Evolutionary conservation across 2,797 vertebrate genomes (phyloP).

Genomic region (Acrocephalus scirpaceus): DNA sequence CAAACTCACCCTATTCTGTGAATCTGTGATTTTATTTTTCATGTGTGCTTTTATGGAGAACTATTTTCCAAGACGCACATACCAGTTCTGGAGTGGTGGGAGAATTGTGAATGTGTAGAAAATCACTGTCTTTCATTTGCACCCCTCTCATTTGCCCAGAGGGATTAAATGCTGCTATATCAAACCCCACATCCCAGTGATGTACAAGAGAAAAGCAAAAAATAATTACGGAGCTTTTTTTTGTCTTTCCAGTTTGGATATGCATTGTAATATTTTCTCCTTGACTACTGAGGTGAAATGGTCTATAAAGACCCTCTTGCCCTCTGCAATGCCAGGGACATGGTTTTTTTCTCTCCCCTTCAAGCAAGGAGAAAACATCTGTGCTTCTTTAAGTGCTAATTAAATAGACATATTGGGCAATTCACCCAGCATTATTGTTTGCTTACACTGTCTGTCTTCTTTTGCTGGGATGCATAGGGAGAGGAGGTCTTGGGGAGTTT

Average conservation of each 20-base stretch:
- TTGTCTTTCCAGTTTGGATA: not conserved
- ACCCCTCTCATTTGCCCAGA: not conserved
- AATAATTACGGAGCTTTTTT: not conserved
- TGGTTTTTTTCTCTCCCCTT: not conserved
- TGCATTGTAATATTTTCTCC: not conserved
- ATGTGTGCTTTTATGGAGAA: not conserved
- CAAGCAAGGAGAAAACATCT: conserved; percentile 17
- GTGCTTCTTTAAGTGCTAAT: conserved; percentile 12
- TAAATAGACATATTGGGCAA: conserved; percentile 15
- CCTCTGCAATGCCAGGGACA: not conserved
- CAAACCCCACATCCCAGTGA: not conserved
- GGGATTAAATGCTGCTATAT: not conserved
- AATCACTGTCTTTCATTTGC: not conserved
- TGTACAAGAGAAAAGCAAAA: not conserved
- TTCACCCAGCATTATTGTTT: conserved; percentile 3
- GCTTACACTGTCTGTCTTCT: not conserved
- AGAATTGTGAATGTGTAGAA: not conserved
- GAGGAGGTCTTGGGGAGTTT: not conserved
- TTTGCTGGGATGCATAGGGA: not conserved
- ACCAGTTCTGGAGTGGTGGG: not conserved
- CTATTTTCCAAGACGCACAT: not conserved
- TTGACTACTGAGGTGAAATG: not conserved
- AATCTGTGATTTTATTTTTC: not conserved
- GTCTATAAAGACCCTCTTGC: not conserved
- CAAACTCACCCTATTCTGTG: fast-evolving